phyloP scores from a whole-genome alignment of 2,888 invertebrate species.

The Nemotelus nigrinus region DNA sequence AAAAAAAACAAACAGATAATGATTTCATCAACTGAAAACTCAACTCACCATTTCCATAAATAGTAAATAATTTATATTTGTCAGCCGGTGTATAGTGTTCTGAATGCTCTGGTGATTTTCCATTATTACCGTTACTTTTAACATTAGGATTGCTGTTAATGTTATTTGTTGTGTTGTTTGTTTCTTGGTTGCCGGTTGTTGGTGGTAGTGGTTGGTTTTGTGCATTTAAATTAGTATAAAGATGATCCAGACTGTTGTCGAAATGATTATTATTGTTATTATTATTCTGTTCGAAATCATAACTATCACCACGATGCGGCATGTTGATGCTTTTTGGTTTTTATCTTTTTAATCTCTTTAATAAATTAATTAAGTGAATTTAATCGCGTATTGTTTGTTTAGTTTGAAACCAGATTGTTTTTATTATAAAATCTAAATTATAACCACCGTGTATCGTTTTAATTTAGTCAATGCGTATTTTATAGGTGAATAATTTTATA shows the following conservation, averaged over 20 bases:
- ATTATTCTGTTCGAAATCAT: conserved; percentile 33
- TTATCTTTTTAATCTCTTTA: too few species aligned
- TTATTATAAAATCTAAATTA: too few species aligned
- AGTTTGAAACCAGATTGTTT: too few species aligned
- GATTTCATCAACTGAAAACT: conserved; percentile 55
- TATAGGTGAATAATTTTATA: neutral
- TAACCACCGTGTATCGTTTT: too few species aligned
- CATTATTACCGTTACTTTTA: conserved; percentile 56
- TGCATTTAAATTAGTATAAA: conserved; percentile 27
- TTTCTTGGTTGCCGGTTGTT: conserved; percentile 43
- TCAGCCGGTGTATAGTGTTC: conserved; percentile 62
- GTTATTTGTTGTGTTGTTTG: conserved; percentile 50
- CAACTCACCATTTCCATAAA: conserved; percentile 66
- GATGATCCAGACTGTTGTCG: conserved; percentile 1
- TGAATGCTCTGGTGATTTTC: conserved; percentile 53
- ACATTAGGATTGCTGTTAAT: conserved; percentile 54
- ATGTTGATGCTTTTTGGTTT: conserved; percentile 15
- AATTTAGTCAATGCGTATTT: too few species aligned
- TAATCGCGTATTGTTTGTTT: too few species aligned
- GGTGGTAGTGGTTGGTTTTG: conserved; percentile 31
- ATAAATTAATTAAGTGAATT: too few species aligned
- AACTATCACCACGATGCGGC: conserved; percentile 30
- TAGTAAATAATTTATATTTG: conserved; percentile 65
- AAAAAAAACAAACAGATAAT: conserved; percentile 47
- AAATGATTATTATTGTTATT: conserved; percentile 21